phyloP scores from a whole-genome alignment of 2,113 vertebrate genomes.

The Choloepus hoffmanni region DNA sequence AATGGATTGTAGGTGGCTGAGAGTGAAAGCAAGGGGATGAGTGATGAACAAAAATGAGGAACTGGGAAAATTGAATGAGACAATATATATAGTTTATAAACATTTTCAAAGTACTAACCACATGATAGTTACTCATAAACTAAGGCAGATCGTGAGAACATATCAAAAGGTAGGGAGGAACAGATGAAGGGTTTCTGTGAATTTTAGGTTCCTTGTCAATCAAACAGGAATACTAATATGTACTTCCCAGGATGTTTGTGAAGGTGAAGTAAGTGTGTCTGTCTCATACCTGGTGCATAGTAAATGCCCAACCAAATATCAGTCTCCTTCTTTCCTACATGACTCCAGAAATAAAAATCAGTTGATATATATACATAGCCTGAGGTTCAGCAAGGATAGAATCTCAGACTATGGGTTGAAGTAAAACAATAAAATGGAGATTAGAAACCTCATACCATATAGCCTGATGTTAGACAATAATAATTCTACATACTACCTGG shows the following conservation, averaged over 20 bases:
- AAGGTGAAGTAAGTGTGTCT: neutral
- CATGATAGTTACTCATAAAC: neutral
- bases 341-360: slow-evolving; percentile 23
- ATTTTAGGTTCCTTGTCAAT: neutral
- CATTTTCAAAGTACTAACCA: neutral
- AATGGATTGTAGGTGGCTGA: neutral
- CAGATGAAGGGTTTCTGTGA: neutral
- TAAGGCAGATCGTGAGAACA: neutral
- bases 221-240: neutral
- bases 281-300: neutral
- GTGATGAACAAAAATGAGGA: neutral
- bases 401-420: neutral
- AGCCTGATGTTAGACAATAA: neutral
- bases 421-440: slow-evolving; percentile 24
- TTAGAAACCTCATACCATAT: neutral
- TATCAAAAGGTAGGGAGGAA: neutral
- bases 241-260: neutral
- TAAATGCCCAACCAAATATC: neutral
- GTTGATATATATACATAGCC: neutral
- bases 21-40: neutral
- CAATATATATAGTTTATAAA: neutral
- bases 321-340: neutral
- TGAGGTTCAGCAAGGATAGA: neutral
- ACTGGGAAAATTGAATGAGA: neutral
- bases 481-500: neutral